Conservation (phyloP, 2,113 vertebrate genomes). For the Pseudonaja textilis region DNA sequence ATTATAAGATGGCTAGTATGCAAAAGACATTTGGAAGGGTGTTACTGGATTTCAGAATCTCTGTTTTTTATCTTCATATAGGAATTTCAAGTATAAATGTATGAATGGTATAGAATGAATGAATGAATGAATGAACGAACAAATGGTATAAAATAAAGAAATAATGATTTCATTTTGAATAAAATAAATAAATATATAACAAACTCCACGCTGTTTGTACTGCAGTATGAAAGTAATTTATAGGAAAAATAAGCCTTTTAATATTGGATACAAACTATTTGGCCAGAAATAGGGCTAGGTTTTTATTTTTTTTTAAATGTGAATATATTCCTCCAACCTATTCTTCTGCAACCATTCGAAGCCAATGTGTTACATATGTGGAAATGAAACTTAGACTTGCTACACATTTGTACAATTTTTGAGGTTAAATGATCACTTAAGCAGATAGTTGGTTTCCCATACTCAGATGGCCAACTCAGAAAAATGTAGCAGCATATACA, state of each 20-base stretch:
- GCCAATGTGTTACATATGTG: neutral
- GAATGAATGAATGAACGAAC: neutral
- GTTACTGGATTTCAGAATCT: neutral
- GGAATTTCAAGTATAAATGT: neutral
- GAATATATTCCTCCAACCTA: neutral
- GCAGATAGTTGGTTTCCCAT: neutral
- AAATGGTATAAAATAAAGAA: neutral
- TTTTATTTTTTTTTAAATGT: neutral
- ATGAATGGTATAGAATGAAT: neutral
- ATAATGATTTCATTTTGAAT: neutral
- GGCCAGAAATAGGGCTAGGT: neutral
- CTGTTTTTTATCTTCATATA: neutral
- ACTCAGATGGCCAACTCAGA: neutral
- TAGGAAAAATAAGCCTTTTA: neutral
- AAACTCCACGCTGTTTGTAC: neutral
- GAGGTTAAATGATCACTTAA: neutral
- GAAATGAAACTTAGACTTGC: neutral
- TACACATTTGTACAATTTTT: neutral
- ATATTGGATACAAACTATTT: neutral
- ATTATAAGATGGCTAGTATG: neutral
- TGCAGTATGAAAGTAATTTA: neutral
- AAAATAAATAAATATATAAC: neutral
- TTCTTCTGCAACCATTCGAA: neutral
- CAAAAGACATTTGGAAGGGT: neutral
- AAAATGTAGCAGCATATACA: neutral